Evolutionary conservation across 2,888 invertebrate genomes (phyloP).

Genomic region (Plagodis pulveraria): DNA sequence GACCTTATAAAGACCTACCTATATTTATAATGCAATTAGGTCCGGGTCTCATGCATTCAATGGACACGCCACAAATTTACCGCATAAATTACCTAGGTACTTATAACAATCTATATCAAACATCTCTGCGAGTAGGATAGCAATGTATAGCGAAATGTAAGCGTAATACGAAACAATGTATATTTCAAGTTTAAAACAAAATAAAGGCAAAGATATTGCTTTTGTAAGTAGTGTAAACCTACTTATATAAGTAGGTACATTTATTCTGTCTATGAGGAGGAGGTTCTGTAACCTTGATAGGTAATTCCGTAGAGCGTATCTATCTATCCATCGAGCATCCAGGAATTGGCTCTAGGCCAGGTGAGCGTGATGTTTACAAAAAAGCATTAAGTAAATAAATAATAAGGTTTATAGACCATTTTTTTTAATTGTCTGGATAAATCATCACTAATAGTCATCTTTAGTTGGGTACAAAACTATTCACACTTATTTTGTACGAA

Average conservation of each 20-base stretch:
- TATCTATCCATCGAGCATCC: constrained; percentile 32
- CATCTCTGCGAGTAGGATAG: background rate
- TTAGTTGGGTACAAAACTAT: no score
- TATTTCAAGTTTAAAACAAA: no score
- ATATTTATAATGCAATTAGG: constrained; percentile 2
- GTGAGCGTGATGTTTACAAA: constrained; percentile 37
- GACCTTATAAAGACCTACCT: background rate
- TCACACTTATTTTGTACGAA: no score
- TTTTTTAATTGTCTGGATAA: no score
- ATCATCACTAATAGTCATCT: no score
- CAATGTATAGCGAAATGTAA: no score
- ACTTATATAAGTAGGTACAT: background rate
- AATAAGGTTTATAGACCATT: no score
- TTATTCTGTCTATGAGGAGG: background rate
- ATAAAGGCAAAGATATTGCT: no score
- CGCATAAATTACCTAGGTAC: constrained; percentile 1
- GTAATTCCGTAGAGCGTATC: constrained; percentile 32
- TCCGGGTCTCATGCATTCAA: constrained; percentile 1
- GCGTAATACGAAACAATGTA: no score
- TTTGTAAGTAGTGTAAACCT: no score
- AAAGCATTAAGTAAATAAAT: no score
- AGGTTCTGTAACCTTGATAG: background rate
- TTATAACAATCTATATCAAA: background rate
- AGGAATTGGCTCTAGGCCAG: constrained; percentile 45
- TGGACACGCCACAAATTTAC: constrained; percentile 11